phyloP scores from a whole-genome alignment of 2,888 invertebrate genomes.

The Apotomis betuletana region DNA sequence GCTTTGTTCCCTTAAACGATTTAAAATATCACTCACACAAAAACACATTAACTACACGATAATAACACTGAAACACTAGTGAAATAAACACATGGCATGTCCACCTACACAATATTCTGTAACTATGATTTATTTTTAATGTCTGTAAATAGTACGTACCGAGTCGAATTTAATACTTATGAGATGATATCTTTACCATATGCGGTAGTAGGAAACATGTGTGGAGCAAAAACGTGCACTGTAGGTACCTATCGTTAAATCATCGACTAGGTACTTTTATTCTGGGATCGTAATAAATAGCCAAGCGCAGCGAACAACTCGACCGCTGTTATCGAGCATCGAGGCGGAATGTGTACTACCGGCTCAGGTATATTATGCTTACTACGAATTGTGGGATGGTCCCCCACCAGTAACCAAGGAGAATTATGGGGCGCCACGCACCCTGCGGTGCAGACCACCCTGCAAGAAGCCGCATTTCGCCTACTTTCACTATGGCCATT shows the following conservation, averaged over 20 bases:
- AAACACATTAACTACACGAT: conserved; percentile 21
- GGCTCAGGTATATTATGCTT: conserved; percentile 29
- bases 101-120: conserved; percentile 7
- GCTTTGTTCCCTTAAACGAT: conserved; percentile 8
- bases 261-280: conserved; percentile 15
- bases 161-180: neutral
- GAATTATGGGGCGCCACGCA: conserved; percentile 3
- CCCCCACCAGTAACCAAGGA: conserved; percentile 20
- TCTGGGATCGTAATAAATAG: conserved; percentile 20
- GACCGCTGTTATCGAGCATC: conserved; percentile 22
- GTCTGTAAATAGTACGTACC: neutral
- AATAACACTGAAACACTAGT: conserved; percentile 19
- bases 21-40: conserved; percentile 23
- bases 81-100: conserved; percentile 27
- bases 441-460: neutral
- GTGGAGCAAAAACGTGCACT: neutral
- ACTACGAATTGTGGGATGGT: conserved; percentile 30
- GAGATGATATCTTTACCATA: conserved; percentile 18
- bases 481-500: neutral
- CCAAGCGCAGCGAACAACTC: conserved; percentile 12
- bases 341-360: conserved; percentile 19
- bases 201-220: conserved; percentile 16
- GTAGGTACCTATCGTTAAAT: conserved; percentile 5
- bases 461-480: neutral
- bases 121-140: conserved; percentile 31